Evolutionary conservation across 2,113 vertebrate genomes (phyloP), one percentile per base, ranked within the genome.

Genomic region (Copsychus sechellarum): DNA sequence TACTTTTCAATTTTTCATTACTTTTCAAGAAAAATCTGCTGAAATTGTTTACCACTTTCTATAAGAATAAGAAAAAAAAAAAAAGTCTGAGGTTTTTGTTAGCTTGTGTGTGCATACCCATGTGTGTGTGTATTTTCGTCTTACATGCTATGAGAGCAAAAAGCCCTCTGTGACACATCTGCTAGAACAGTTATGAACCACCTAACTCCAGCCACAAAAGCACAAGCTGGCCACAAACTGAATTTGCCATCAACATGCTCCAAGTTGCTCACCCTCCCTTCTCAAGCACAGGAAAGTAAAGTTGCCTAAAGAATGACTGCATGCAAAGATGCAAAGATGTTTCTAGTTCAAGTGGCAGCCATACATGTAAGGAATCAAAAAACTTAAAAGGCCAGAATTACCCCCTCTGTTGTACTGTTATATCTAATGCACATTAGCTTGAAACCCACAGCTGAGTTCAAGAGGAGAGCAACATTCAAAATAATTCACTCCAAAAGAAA

Each of bases 111-210:
- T 40, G 13, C 33, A 43, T 40, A 45, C 17, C 15, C 22, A 25
- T 0, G 0, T 19, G 7, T n/a, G n/a, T 26, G 4, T 14, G 12
- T 28, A 48, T 56, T 78, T 87, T 40, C 26, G 38, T 54, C 6
- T 58, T 11, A 18, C 1, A 42, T 5, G 13, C 11, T 34, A 36
- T 7, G 19, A 71, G 8, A 82, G 43, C 28, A 71, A 62, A 79
- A 71, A 43, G 6, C 25, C 28, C 36, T 26, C 23, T 38, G 28
- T n/a, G 36, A 60, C 24, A 70, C 38, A 38, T 16, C 15, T 76
- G 24, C 38, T 48, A 33, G 42, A 84, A 40, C 18, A 40, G 36
- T 25, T 58, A 60, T 2, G 31, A 88, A 53, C n/a, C 45, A 65
- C 2, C 0, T 4, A 73, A 57, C 20, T 42, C 33, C 66, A 71